Conservation (phyloP, 2,113 vertebrate species). For the Struthio camelus region DNA sequence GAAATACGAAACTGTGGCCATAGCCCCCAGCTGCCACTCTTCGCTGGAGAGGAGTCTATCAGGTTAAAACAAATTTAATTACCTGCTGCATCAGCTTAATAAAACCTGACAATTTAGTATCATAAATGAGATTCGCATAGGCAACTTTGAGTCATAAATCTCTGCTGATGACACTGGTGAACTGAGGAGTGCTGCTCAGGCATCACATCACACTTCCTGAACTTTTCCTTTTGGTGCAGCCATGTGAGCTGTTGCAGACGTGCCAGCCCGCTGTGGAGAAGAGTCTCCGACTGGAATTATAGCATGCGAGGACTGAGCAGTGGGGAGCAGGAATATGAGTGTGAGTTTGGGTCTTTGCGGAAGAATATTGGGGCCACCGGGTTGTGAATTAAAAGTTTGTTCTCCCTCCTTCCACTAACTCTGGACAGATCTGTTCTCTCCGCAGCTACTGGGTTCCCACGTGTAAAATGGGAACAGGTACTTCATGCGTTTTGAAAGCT, state of each 20-base stretch:
- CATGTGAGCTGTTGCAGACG: background rate
- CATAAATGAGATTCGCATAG: background rate
- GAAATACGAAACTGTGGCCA: background rate
- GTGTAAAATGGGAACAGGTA: background rate
- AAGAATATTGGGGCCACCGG: background rate
- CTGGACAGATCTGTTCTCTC: background rate
- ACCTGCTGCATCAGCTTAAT: background rate
- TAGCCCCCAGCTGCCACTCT: background rate
- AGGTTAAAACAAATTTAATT: conserved; percentile 20
- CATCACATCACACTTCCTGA: background rate
- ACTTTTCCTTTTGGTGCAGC: background rate
- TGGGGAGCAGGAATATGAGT: background rate
- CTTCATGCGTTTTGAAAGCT: background rate
- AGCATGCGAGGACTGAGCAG: background rate
- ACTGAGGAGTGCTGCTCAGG: background rate
- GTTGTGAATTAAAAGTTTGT: background rate
- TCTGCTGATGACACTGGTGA: background rate
- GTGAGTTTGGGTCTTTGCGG: background rate
- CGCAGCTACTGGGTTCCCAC: background rate
- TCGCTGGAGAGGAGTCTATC: background rate
- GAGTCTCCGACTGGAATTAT: background rate
- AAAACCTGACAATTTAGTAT: background rate
- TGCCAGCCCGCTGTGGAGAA: background rate
- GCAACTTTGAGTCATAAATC: background rate
- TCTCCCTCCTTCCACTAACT: background rate